phyloP scores from a whole-genome alignment of 2,113 vertebrate species.

The Siniperca chuatsi region DNA sequence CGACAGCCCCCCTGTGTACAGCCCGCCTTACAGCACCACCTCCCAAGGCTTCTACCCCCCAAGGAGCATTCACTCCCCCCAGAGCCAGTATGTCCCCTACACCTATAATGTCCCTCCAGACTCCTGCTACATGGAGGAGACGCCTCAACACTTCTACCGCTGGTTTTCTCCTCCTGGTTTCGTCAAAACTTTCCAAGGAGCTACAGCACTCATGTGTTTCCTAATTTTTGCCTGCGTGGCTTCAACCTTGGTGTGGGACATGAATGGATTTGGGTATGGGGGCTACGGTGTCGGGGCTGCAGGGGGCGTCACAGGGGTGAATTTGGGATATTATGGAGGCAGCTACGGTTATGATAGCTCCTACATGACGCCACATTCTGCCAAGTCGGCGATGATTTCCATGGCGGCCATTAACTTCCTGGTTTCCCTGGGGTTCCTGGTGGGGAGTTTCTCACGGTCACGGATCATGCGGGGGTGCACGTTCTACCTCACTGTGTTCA shows the following conservation, averaged over 20 bases:
- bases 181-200: slow-evolving; percentile 82
- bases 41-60: slow-evolving; percentile 74
- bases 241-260: slow-evolving; percentile 91
- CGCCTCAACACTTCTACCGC: slow-evolving; percentile 87
- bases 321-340: slow-evolving; percentile 81
- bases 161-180: slow-evolving; percentile 89
- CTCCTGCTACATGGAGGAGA: slow-evolving; percentile 80
- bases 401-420: slow-evolving; percentile 88
- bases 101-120: slow-evolving; percentile 62
- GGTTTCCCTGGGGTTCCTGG: slow-evolving; percentile 84
- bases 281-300: slow-evolving; percentile 48
- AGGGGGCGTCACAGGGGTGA: slow-evolving; percentile 43
- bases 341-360: slow-evolving; percentile 80
- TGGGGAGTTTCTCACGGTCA: slow-evolving; percentile 85
- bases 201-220: slow-evolving; percentile 83
- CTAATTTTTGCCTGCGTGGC: slow-evolving; percentile 89
- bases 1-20: slow-evolving; percentile 80
- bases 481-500: slow-evolving; percentile 87
- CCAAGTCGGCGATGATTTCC: slow-evolving; percentile 90
- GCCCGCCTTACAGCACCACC: slow-evolving; percentile 76
- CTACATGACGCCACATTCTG: slow-evolving; percentile 87
- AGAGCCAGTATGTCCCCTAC: slow-evolving; percentile 69
- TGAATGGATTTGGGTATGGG: slow-evolving; percentile 77
- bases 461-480: slow-evolving; percentile 78
- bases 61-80: slow-evolving; percentile 64